These are phyloP conservation scores for Neolamprologus cancellatus DNA, from an alignment of 2,113 vertebrate species.

Conservation along the genomic window DNA sequence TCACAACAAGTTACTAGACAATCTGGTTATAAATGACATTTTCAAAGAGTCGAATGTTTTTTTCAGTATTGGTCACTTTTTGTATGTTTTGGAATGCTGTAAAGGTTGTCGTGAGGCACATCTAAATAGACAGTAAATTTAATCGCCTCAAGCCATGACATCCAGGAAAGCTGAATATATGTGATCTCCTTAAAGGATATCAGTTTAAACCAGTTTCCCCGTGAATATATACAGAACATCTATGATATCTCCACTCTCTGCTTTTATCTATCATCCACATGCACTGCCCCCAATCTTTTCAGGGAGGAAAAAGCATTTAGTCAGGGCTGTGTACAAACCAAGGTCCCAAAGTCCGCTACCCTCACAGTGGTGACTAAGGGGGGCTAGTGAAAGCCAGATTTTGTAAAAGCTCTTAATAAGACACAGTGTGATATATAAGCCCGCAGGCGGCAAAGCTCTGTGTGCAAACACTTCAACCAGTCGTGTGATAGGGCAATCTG, in stretches of 20 bases:
- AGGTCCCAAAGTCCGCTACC: conserved; percentile 38
- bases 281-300: conserved; percentile 33
- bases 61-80: neutral
- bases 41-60: neutral
- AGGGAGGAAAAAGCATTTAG: conserved; percentile 26
- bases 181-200: conserved; percentile 36
- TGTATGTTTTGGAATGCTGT: neutral
- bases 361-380: conserved; percentile 30
- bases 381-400: conserved; percentile 63
- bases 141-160: conserved; percentile 58
- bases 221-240: conserved; percentile 13
- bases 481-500: conserved; percentile 58
- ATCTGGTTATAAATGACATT: neutral
- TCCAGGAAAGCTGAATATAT: conserved; percentile 25
- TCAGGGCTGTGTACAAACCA: conserved; percentile 17
- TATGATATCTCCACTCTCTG: conserved; percentile 30
- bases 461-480: conserved; percentile 60
- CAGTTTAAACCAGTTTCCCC: conserved; percentile 22
- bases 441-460: conserved; percentile 56
- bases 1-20: conserved; percentile 7
- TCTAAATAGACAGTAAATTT: conserved; percentile 13
- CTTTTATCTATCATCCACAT: conserved; percentile 49
- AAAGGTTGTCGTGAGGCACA: neutral
- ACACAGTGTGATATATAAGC: conserved; percentile 64
- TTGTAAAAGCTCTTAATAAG: conserved; percentile 68